Percentiles rank a stretch among this genome's conserved stretches.
Conservation (phyloP, 1,140 invertebrate genomes). For the Metopolophium dirhodum region DNA sequence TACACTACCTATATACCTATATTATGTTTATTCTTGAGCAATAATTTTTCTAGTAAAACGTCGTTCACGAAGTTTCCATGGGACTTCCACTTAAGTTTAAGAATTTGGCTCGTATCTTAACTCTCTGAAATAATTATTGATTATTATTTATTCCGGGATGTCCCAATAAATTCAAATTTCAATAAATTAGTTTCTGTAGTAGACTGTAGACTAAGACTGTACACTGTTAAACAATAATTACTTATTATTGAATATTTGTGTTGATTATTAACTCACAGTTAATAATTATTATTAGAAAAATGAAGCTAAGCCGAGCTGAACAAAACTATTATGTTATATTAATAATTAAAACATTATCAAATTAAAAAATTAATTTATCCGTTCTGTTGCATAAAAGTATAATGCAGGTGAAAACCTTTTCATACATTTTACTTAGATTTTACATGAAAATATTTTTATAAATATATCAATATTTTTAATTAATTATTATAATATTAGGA, state of each 20-base stretch:
- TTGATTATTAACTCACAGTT: not conserved
- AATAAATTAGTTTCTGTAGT: not conserved
- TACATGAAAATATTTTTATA: not conserved
- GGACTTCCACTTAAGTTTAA: not conserved
- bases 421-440: not conserved
- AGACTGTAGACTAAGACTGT: not conserved
- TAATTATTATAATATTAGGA: not conserved
- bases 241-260: not conserved
- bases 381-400: not conserved
- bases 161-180: not conserved
- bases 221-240: not conserved
- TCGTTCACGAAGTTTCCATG: not conserved
- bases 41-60: not conserved
- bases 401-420: not conserved
- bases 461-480: not conserved
- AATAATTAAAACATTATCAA: not conserved
- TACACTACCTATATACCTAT: too few species aligned
- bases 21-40: not conserved
- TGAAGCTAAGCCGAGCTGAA: not conserved
- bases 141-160: not conserved
- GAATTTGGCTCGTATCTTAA: not conserved
- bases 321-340: too few species aligned
- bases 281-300: not conserved
- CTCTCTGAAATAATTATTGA: not conserved
- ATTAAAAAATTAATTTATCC: not conserved